Evolutionary conservation across 2,113 vertebrate genomes (phyloP), one percentile per base, ranked within the genome.

Genomic region (Gallinago paraguaiae): DNA sequence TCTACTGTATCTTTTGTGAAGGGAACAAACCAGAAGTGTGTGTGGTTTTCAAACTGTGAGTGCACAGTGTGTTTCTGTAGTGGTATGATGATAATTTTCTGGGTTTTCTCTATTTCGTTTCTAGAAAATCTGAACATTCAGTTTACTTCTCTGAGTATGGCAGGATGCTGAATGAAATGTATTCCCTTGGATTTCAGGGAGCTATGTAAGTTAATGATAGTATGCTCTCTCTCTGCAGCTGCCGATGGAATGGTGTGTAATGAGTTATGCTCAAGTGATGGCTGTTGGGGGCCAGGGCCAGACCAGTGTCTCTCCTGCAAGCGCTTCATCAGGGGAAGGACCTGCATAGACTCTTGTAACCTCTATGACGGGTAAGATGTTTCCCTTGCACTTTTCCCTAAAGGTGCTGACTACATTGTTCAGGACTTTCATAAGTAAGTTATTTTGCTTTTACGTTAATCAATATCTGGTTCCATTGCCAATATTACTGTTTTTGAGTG

Each of bases 271-370:
- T 99, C 99, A 3, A 98, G 97, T 4, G 97, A 98, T 10, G 99
- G 99, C 56, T 99, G 99, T 25, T 99, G 99, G 99, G 99, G 99
- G 53, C 98, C 99, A 0, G 99, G 99, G 10, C 98, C 99, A 9
- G 98, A 99, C 93, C 99, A 99, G 90, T 99, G 99, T 90, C 97
- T 99, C 43, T 98, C 98, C 16, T 99, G 99, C 92, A 98, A 98
- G 54, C 98, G 97, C 86, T 99, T 99, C 98, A 99, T 98, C 92
- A 97, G 99, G n/a, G 99, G 98, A 41, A 98, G 98, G 91, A 98
- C 97, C 69, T 99, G 99, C 90, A 99, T 99, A 28, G 98, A 99
- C 24, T 98, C 97, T 25, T 99, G 99, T 95, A 99, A 99, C 88
- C 98, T 99, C 17, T 98, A 99, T 22, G 98, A 99, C 3, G 99